Conservation (phyloP, 1,140 invertebrate species). For the Scaptomyza graminum region DNA sequence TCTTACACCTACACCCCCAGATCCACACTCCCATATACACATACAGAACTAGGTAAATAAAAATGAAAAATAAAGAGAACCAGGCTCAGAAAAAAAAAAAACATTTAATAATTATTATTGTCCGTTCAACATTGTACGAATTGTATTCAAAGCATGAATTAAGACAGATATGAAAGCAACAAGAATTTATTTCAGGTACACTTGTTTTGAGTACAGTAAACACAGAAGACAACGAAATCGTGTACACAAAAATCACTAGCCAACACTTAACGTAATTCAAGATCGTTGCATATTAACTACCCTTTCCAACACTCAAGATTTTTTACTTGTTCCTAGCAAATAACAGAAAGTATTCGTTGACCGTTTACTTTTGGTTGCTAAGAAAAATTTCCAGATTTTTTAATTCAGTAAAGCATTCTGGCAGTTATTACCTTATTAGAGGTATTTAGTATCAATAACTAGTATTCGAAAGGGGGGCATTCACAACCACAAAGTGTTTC, state of each 20-base stretch:
- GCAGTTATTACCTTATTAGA: too few species aligned
- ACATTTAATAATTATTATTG: slow-evolving; percentile 15
- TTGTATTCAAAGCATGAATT: slow-evolving; percentile 12
- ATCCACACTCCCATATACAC: slow-evolving; percentile 2
- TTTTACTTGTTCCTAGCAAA: background rate
- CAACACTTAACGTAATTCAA: slow-evolving; percentile 23
- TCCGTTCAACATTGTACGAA: slow-evolving; percentile 35
- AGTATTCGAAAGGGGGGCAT: slow-evolving; percentile 31
- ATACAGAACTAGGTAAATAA: slow-evolving; percentile 12
- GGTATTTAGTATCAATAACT: background rate
- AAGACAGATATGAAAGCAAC: slow-evolving; percentile 35
- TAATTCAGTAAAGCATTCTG: too few species aligned
- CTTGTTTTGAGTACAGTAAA: slow-evolving; percentile 61
- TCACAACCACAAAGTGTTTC: slow-evolving; percentile 62
- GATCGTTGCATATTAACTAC: slow-evolving; percentile 14
- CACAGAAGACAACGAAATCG: slow-evolving; percentile 71
- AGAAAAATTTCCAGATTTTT: background rate
- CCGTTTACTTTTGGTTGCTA: background rate
- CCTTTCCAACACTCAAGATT: slow-evolving; percentile 25
- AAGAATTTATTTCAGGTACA: slow-evolving; percentile 73
- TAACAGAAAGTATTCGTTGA: background rate
- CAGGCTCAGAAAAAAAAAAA: slow-evolving; percentile 40
- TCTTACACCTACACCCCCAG: slow-evolving; percentile 16
- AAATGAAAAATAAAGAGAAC: background rate
- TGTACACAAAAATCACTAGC: slow-evolving; percentile 38